Evolutionary conservation across 2,888 invertebrate species (phyloP), one percentile per base, ranked within the genome.

Genomic region (Cepaea hortensis): DNA sequence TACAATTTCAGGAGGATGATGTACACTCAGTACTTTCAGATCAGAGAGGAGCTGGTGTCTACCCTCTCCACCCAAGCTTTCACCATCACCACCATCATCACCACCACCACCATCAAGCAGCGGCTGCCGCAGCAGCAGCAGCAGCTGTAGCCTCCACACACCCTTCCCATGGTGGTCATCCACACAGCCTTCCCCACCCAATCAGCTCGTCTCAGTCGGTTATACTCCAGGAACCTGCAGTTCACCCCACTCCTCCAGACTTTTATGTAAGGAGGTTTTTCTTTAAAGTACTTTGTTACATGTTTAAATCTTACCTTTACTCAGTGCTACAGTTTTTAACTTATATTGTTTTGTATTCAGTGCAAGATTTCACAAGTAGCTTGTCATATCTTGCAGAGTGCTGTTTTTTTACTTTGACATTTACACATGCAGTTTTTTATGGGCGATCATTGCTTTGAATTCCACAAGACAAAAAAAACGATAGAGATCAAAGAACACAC

Each of bases 181-280:
- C 81, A 81, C 82, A 85, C 46, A 68, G 75, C 68, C 55, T 76
- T 85, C 89, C 83, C 87, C 89, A 85, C 87, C 88, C 92, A 3
- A 91, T 94, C 81, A 91, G 90, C 84, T 92, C 93, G 68, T 91
- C 94, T 18, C 93, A 94, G 23, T 92, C 93, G 11, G 92, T 94
- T 85, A 89, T 94, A 65, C 92, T 94, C 68, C 94, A 94, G 88
- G 94, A 94, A 87, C 93, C 93, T 11, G 87, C 92, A 68, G 92
- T 93, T 23, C 94, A 94, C 87, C 92, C 93, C 20, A 89, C 92
- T 62, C 93, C 94, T 77, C 94, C 94, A 85, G 94, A 94, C 87
- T 88, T 94, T 83, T 94, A 92, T 90, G 94, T 94, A 89, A 93
- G 94, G 75, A 55, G 55, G 6, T 9, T 55, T 35, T 35, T 35